Evolutionary conservation across 2,888 invertebrate species (phyloP).

Genomic region (Cheilosia urbana): DNA sequence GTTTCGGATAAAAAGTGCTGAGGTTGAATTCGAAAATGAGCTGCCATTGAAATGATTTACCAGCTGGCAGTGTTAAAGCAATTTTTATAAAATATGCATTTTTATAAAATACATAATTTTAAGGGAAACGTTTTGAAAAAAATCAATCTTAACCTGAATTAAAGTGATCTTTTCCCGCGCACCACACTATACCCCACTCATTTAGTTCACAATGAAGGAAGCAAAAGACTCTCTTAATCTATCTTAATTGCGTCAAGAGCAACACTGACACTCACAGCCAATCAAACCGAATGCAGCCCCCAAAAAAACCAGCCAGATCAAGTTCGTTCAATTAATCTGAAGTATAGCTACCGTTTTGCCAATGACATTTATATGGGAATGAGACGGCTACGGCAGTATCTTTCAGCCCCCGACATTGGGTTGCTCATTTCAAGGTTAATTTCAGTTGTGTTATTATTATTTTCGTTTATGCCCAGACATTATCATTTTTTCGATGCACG

Average conservation of each 20-base stretch:
- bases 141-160: neutral
- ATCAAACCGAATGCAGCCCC: conserved; percentile 46
- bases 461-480: neutral
- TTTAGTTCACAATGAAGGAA: conserved; percentile 23
- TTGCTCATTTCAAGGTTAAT: conserved; percentile 65
- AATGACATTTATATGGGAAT: conserved; percentile 14
- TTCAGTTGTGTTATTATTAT: conserved; percentile 4
- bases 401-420: conserved; percentile 24
- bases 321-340: conserved; percentile 59
- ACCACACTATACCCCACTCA: conserved; percentile 20
- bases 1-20: too few relatives aligned
- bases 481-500: conserved; percentile 24
- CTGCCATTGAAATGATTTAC: too few relatives aligned
- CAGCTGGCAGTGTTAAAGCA: too few relatives aligned
- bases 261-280: conserved; percentile 41
- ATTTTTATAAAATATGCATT: too few relatives aligned
- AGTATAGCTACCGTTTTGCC: conserved; percentile 39
- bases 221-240: conserved; percentile 49
- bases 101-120: too few relatives aligned
- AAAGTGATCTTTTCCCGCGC: conserved; percentile 21
- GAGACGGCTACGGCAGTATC: conserved; percentile 6
- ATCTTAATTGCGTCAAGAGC: conserved; percentile 58
- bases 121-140: too few relatives aligned
- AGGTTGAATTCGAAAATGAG: too few relatives aligned
- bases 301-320: conserved; percentile 31